phyloP scores from a whole-genome alignment of 2,888 invertebrate genomes.

The Griposia aprilina region DNA sequence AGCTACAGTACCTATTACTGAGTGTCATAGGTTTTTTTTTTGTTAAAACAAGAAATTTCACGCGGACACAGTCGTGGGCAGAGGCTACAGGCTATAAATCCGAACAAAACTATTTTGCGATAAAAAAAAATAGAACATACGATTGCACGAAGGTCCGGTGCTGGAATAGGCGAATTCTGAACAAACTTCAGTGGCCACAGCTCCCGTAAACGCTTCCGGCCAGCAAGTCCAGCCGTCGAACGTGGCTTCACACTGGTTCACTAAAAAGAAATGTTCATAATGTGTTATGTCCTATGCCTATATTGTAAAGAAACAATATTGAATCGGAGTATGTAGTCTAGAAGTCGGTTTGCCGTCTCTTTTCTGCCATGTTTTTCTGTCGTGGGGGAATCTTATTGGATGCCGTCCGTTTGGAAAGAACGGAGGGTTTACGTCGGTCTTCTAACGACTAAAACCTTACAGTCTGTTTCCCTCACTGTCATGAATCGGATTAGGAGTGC shows the following conservation, averaged over 20 bases:
- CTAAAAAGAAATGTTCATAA: slow-evolving; percentile 41
- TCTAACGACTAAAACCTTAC: neutral
- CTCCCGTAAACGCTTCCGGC: slow-evolving; percentile 82
- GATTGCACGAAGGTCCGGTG: slow-evolving; percentile 88
- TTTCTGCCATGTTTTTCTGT: neutral
- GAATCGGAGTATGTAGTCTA: neutral
- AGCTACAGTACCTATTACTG: too few species aligned
- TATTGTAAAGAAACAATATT: neutral
- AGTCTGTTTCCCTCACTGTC: neutral
- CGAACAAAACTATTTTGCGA: too few species aligned
- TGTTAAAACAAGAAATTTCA: too few species aligned
- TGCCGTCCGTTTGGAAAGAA: neutral
- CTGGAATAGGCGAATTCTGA: slow-evolving; percentile 91
- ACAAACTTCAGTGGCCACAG: slow-evolving; percentile 86
- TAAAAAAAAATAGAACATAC: slow-evolving; percentile 79
- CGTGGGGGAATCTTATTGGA: neutral
- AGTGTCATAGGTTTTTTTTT: too few species aligned
- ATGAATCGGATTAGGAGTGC: neutral
- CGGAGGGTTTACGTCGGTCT: neutral
- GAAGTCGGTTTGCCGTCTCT: neutral
- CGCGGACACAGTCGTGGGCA: too few species aligned
- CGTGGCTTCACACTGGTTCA: slow-evolving; percentile 86
- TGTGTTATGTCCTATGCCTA: neutral
- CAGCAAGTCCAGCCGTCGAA: slow-evolving; percentile 93
- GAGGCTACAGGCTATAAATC: too few species aligned